Conservation (phyloP, 2,113 vertebrate genomes). For the Pogonocichla stellata region DNA sequence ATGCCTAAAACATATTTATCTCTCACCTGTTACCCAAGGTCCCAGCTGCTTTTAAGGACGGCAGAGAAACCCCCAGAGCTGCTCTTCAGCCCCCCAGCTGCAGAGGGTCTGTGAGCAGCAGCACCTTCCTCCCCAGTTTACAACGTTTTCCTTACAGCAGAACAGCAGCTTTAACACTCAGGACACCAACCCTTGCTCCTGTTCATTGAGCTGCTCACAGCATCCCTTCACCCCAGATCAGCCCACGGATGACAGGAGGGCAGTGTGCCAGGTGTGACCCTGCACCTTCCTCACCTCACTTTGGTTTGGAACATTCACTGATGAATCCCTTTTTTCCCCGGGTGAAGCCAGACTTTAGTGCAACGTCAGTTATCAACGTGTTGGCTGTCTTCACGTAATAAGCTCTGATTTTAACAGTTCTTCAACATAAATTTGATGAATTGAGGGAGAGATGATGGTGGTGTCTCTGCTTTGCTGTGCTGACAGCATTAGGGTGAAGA, state of each 20-base stretch:
- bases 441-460: fast-evolving
- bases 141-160: too few relatives aligned
- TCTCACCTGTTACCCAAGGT: not conserved
- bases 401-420: too few relatives aligned
- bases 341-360: not conserved
- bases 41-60: fast-evolving
- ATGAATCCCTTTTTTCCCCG: fast-evolving
- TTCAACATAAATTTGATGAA: not conserved
- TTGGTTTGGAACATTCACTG: fast-evolving
- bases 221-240: too few relatives aligned
- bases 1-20: fast-evolving
- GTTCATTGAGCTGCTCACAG: fast-evolving
- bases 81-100: too few relatives aligned
- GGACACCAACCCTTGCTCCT: too few relatives aligned
- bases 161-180: fast-evolving
- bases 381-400: fast-evolving
- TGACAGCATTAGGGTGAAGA: not conserved
- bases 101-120: not conserved
- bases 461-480: not conserved
- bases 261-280: fast-evolving
- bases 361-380: not conserved
- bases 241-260: fast-evolving
- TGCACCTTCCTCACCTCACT: fast-evolving
- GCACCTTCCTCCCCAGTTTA: not conserved
- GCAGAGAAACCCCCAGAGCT: not conserved